Base-by-base conservation (phyloP, 64 coral and sea anemone genomes). In the Porites australiensis region DNA sequence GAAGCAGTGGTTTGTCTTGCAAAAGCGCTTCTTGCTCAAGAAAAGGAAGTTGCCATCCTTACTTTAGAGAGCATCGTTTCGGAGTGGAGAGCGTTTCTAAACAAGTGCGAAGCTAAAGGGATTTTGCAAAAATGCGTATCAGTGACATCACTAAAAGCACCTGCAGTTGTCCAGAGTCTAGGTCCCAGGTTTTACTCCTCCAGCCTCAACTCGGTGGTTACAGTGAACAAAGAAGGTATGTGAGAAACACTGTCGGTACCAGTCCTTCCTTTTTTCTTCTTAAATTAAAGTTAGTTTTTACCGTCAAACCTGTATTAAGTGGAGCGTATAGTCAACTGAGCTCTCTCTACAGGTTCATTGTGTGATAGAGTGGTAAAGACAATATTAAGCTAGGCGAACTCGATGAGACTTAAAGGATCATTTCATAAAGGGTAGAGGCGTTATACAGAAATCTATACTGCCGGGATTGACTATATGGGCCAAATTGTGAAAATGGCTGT, bases 21-120 rank as follows among this genome's bases (percentile, higher is more conserved):
- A n/a, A 76, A 76, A 76, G 73, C 46, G 18, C 73, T 76, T 76
- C 46, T 76, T 76, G 73, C 73, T 8, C 73, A 76, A 76, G 73
- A 76, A 16, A 76, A 76, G 19, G 73, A 76, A 76, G 18, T 76
- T 18, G 18, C 46, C 46, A 44, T 76, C 48, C 45, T 76, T 50
- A 50, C 46, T 8, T 4, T 13, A 18, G 47, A 51, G 13, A 50
- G 47, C 73, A 50, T 13, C 48, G 48, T 44, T 52, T 6, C 45
- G 50, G 46, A 52, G 16, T 76, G 73, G 73, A 10, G 50, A 12
- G 50, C 37, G 10, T 50, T 76, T n/a, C 13, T 76, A 51, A 47
- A 16, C 16, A 50, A 76, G 16, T 76, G 73, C 48, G 73, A 76
- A 18, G 45, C 47, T 14, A 16, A 76, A 50, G 7, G n/a, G 16